A percentile compares a stretch with the other conserved stretches of the same genome.
phyloP scores from a whole-genome alignment of 2,113 vertebrate species.

The Drymodes brunneopygia region DNA sequence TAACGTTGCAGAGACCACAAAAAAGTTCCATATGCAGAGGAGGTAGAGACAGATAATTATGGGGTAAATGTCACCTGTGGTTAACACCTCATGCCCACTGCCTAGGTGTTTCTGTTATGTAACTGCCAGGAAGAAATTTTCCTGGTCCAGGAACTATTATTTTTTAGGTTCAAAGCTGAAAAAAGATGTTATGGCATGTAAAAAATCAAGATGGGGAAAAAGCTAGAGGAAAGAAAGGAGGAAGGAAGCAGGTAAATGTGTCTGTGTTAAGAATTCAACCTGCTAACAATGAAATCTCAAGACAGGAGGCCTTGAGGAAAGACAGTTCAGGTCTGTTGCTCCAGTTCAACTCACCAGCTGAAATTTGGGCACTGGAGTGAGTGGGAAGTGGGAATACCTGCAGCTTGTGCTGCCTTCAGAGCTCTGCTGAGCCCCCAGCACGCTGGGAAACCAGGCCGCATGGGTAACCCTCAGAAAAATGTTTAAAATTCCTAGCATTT shows the following conservation, averaged over 20 bases:
- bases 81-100: conserved; percentile 33
- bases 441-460: not conserved
- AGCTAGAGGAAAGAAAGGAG: not conserved
- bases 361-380: not conserved
- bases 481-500: not conserved
- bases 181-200: not conserved
- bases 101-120: conserved; percentile 25
- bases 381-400: not conserved
- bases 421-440: not conserved
- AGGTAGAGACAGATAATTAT: conserved; percentile 6
- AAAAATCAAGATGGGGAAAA: not conserved
- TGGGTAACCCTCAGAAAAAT: not conserved
- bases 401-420: not conserved
- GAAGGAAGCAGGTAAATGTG: not conserved
- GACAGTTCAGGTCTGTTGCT: not conserved
- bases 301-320: not conserved
- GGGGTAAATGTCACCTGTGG: conserved; percentile 43
- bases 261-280: not conserved
- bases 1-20: conserved; percentile 44
- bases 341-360: not conserved
- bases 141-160: not conserved
- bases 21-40: conserved; percentile 42
- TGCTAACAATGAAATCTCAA: not conserved
- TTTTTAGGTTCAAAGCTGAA: not conserved
- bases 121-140: conserved; percentile 43